A percentile compares a stretch with the other conserved stretches of the same genome.
These are phyloP conservation scores for Saxidomus purpurata DNA, from an alignment of 1,140 invertebrate species.

Conservation along the genomic window DNA sequence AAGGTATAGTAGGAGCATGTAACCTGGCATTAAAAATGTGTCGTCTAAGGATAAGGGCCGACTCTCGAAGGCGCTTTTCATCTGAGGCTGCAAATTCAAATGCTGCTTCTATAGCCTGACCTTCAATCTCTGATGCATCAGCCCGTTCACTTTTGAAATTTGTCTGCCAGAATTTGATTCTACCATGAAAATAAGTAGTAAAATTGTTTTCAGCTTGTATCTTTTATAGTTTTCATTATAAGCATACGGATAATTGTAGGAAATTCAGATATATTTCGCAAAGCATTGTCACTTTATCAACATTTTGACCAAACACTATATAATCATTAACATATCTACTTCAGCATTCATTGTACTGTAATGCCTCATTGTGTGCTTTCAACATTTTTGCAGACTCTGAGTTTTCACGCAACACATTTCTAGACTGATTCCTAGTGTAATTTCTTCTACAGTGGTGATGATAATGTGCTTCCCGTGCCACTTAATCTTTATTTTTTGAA, in stretches of 20 bases:
- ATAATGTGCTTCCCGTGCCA: conserved; percentile 28
- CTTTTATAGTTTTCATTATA: conserved; percentile 19
- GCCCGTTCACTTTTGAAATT: neutral
- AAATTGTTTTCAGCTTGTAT: conserved; percentile 9
- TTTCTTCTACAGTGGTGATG: conserved; percentile 28
- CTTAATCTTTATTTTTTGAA: conserved; percentile 29
- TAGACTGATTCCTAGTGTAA: conserved; percentile 15
- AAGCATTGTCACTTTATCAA: neutral
- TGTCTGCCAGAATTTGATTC: conserved; percentile 11
- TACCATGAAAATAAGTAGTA: neutral
- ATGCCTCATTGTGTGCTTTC: neutral
- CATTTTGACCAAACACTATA: neutral
- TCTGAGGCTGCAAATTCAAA: conserved; percentile 31
- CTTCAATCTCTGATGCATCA: neutral
- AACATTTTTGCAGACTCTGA: too few relatives aligned
- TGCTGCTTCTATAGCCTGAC: conserved; percentile 5
- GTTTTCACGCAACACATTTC: neutral
- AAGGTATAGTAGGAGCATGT: conserved; percentile 1
- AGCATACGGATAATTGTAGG: neutral
- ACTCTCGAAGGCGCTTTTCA: neutral
- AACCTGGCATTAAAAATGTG: neutral
- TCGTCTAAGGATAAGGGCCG: neutral
- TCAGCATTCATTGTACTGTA: neutral
- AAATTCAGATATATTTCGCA: neutral
- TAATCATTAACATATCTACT: neutral